Percentiles rank a stretch among this genome's conserved stretches.
Conservation (phyloP, 2,888 invertebrate genomes). For the Aphodius sticticus region DNA sequence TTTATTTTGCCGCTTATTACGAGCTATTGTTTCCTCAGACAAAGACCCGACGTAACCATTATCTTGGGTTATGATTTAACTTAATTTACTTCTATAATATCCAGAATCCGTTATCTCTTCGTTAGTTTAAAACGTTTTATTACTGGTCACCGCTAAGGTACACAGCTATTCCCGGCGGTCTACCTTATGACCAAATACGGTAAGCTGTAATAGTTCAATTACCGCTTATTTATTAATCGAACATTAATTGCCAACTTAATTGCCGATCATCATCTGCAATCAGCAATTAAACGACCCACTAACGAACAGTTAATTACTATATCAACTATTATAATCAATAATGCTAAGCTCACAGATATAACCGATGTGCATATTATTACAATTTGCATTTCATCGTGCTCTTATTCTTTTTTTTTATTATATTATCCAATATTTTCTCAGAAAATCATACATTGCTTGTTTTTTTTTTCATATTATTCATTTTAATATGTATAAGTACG, state of each 20-base stretch:
- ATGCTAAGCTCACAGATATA: neutral
- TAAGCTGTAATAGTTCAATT: neutral
- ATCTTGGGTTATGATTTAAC: neutral
- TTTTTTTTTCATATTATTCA: neutral
- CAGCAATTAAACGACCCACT: constrained; percentile 7
- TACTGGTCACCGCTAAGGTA: neutral
- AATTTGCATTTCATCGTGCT: neutral
- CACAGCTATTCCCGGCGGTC: neutral
- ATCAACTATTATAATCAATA: neutral
- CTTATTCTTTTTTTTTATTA: neutral
- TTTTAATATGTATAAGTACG: no score
- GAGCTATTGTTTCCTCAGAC: neutral
- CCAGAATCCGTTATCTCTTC: neutral
- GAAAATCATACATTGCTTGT: neutral
- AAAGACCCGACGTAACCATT: neutral
- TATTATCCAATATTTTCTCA: neutral
- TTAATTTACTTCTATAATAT: neutral
- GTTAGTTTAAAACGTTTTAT: neutral
- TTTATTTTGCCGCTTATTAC: neutral
- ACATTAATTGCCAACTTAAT: constrained; percentile 6
- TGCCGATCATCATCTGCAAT: neutral
- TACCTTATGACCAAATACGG: neutral
- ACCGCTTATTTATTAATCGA: constrained; percentile 8
- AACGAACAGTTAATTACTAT: neutral
- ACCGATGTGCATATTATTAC: neutral